These are phyloP conservation scores for Drosophila ficusphila DNA, from an alignment of 1,140 invertebrate genomes.

Conservation along the genomic window DNA sequence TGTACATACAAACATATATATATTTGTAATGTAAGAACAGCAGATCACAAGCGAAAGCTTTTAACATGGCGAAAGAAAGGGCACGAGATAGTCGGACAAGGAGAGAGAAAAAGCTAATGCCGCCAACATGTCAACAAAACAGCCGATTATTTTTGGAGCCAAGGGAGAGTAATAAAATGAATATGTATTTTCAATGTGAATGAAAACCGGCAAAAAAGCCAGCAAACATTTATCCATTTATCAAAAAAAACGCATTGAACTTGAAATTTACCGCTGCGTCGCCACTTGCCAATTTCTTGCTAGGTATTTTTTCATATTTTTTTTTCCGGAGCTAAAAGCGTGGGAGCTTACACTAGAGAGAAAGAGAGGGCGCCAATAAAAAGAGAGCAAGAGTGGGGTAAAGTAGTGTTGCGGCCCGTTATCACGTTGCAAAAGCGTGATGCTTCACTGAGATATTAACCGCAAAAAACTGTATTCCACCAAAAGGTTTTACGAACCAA, in stretches of 20 bases:
- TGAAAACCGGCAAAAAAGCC: conserved; percentile 46
- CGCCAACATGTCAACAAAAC: conserved; percentile 31
- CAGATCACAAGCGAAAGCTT: conserved; percentile 37
- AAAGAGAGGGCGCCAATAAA: neutral
- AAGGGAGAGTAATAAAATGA: neutral
- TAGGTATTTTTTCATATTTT: neutral
- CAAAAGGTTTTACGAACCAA: neutral
- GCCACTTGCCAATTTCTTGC: neutral
- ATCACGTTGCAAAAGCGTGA: conserved; percentile 70
- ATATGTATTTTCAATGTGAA: no score
- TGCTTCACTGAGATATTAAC: conserved; percentile 8
- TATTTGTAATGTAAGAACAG: conserved; percentile 17
- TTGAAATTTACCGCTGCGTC: conserved; percentile 34
- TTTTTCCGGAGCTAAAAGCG: neutral
- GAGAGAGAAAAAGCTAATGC: conserved; percentile 12
- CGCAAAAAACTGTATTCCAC: neutral
- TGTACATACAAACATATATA: neutral
- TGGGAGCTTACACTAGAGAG: conserved; percentile 16
- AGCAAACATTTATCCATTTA: neutral
- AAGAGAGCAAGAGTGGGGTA: neutral
- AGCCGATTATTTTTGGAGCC: conserved; percentile 13
- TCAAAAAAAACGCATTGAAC: conserved; percentile 29
- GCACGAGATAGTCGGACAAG: neutral
- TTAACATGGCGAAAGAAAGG: conserved; percentile 9
- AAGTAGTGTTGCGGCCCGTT: conserved; percentile 14